Evolutionary conservation across 2,797 vertebrate species (phyloP).

Genomic region (Poecilia picta): DNA sequence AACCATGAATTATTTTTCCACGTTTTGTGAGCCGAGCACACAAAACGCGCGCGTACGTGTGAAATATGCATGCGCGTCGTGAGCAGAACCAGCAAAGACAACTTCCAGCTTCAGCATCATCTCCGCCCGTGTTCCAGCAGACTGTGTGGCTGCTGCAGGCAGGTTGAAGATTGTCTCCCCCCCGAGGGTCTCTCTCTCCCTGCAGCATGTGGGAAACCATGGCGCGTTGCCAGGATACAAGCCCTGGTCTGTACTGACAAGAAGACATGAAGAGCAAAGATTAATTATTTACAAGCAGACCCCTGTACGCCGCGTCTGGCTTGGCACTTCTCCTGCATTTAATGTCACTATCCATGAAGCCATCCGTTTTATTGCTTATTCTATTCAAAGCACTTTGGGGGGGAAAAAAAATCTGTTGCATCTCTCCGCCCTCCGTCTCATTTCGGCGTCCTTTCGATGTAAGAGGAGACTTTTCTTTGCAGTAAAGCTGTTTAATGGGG

Average conservation of each 20-base stretch:
- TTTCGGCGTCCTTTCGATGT: constrained; percentile 19
- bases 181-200: constrained; percentile 85
- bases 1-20: constrained; percentile 30
- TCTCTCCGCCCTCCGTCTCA: constrained; percentile 26
- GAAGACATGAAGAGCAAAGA: constrained; percentile 91
- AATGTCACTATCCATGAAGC: constrained; percentile 86
- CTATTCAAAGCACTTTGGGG: constrained; percentile 55
- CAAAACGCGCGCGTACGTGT: constrained; percentile 21
- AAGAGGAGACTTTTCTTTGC: constrained; percentile 1
- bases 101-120: constrained; percentile 20
- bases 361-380: constrained; percentile 81
- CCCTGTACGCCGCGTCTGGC: constrained; percentile 87
- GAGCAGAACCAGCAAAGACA: constrained; percentile 50
- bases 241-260: constrained; percentile 89
- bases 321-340: constrained; percentile 87
- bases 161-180: constrained; percentile 87
- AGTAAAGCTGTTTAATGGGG: constrained; percentile 14
- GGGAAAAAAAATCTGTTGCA: constrained; percentile 62
- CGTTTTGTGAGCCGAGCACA: constrained; percentile 1
- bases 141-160: constrained; percentile 70
- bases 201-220: constrained; percentile 86
- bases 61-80: constrained; percentile 21
- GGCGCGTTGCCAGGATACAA: constrained; percentile 91
- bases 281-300: constrained; percentile 91
- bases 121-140: constrained; percentile 38